Evolutionary conservation across 1,140 invertebrate species (phyloP), one percentile per base, ranked within the genome.

Genomic region (Ooceraea biroi): DNA sequence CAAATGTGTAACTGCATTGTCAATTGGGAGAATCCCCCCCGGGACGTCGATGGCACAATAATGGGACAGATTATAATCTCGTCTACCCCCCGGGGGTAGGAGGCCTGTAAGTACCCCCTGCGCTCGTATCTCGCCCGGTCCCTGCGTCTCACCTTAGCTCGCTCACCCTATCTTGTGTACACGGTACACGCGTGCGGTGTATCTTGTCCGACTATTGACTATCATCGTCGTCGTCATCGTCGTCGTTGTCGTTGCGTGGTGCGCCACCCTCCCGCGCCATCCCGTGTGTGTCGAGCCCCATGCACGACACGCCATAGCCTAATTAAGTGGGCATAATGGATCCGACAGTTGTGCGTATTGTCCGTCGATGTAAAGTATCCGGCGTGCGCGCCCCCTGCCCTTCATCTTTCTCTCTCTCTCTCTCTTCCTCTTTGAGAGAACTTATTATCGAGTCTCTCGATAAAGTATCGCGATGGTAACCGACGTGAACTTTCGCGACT

Each of bases 1-100:
- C 92, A 94, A 94, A 94, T 93, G 91, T 93, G 91, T 93, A 94
- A 94, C 91, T 93, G 92, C 92, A 94, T 94, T 94, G 93, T 94
- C 90, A 84, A 90, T 91, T 90, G 88, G 90, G 92, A 91, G 93
- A 93, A 92, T 94, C 94, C 92, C 93, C 93, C 91, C 85, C 91
- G 94, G 93, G 92, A 93, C 90, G 93, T 94, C 93, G 93, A 94
- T 94, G 94, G 92, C 91, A 94, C 93, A 94, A 94, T 94, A 94
- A 94, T 94, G 93, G 94, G 88, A 91, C 93, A 94, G 94, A 94
- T 94, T 94, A 94, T 94, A 94, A 94, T 94, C 94, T 94, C 92
- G 94, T 94, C 93, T 94, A 93, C 93, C 93, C 93, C 94, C 94
- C 85, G 91, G 88, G 63, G 55, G 55, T 36, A 2, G 36, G 36